phyloP scores from a whole-genome alignment of 2,113 vertebrate genomes.

The Coturnix japonica region DNA sequence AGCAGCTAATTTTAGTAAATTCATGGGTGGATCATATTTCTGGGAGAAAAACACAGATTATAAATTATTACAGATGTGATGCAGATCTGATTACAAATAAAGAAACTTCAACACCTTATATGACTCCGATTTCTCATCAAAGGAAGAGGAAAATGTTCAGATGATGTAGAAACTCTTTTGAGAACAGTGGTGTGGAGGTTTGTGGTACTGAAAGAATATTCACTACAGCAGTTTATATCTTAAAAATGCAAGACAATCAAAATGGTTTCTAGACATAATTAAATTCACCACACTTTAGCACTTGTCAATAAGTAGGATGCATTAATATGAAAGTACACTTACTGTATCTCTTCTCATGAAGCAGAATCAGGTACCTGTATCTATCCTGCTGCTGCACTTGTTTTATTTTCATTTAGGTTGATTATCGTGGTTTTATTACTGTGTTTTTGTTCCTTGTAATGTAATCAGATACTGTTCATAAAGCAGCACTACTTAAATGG shows the following conservation, averaged over 20 bases:
- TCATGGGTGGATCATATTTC: slow-evolving; percentile 27
- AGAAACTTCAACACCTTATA: not conserved
- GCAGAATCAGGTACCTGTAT: not conserved
- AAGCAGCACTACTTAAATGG: not conserved
- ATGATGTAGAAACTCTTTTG: not conserved
- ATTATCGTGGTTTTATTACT: not conserved
- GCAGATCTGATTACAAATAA: not conserved
- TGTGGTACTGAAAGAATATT: not conserved
- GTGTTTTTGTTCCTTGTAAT: not conserved
- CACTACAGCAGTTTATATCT: not conserved
- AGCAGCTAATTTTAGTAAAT: not conserved
- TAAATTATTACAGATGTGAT: not conserved
- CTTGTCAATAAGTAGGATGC: not conserved
- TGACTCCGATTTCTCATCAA: not conserved
- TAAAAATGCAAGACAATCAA: not conserved
- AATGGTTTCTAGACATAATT: not conserved
- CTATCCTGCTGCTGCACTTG: not conserved
- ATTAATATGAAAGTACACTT: not conserved
- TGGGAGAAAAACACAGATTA: not conserved
- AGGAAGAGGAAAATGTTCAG: not conserved
- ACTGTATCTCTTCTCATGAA: not conserved
- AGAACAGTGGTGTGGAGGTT: not conserved
- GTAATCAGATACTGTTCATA: not conserved
- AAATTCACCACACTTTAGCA: not conserved
- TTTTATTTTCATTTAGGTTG: not conserved